Evolutionary conservation across 2,888 invertebrate genomes (phyloP).

Genomic region (Tetrapedia diversipes): DNA sequence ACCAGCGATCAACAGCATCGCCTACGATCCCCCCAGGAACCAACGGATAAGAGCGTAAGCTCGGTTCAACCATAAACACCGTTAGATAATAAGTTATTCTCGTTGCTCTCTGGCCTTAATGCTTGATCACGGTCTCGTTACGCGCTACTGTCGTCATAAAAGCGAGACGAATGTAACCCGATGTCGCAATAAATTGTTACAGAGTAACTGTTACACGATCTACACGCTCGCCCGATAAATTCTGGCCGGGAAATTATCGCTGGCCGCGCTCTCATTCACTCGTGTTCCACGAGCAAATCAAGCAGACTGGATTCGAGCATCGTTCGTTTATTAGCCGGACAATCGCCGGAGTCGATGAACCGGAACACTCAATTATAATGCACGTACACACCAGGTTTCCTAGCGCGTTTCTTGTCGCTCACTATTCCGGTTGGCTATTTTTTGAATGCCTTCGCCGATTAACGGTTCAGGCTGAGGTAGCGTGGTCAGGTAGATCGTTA

Average conservation of each 20-base stretch:
- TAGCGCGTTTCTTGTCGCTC: not conserved
- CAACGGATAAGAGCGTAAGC: not conserved
- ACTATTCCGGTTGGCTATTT: too few relatives aligned
- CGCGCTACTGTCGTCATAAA: constrained; percentile 60
- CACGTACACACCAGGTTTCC: not conserved
- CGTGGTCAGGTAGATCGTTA: too few relatives aligned
- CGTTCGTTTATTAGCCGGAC: constrained; percentile 15
- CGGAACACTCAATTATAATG: constrained; percentile 19
- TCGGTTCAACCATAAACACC: constrained; percentile 50
- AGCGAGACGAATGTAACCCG: constrained; percentile 52
- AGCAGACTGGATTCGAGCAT: constrained; percentile 10
- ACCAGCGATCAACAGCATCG: constrained; percentile 37
- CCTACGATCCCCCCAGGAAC: not conserved
- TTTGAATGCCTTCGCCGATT: too few relatives aligned
- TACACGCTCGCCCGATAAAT: constrained; percentile 34
- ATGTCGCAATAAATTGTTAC: constrained; percentile 64
- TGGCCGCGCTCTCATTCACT: constrained; percentile 16
- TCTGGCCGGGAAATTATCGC: constrained; percentile 46
- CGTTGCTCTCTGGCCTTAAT: constrained; percentile 57
- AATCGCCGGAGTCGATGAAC: constrained; percentile 25
- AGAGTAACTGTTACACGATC: constrained; percentile 55
- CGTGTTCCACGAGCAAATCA: constrained; percentile 28
- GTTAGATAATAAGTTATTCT: constrained; percentile 60
- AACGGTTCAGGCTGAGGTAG: too few relatives aligned
- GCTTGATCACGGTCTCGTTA: constrained; percentile 57